Evolutionary conservation across 1,140 invertebrate genomes (phyloP), one percentile per base, ranked within the genome.

Genomic region (Tenebrio molitor): DNA sequence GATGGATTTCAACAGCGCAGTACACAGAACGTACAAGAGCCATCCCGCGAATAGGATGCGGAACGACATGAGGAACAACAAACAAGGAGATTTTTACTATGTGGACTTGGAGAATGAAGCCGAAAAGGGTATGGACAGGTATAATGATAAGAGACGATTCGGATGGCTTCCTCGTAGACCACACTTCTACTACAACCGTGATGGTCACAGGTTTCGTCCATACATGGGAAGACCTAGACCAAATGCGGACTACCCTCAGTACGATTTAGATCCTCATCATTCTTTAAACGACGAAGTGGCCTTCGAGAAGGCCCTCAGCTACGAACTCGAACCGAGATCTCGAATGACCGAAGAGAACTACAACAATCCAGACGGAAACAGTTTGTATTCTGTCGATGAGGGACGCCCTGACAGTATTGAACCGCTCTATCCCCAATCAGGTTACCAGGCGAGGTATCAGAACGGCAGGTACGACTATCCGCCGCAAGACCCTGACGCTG

Each of bases 361-460:
- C 14, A 66, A 66, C 15, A 42, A 66, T 25, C 64, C 64, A 25
- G 4, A 10, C 5, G 64, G 64, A 6, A 66, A 66, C 44, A 42
- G 12, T 44, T 29, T 66, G 1, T 41, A 66, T 23, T 41, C 64
- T 2, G 64, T 66, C 1, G 36, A 66, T 44, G 36, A 44, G 12
- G 64, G 64, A 42, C 36, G 21, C 4, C 36, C 36, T 3, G 64
- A 66, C 44, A 14, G 17, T 25, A 44, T 66, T 14, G 36, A 66
- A 19, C 7, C 62, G 1, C 14, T 44, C 23, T 14, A 66, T 12
- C 36, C 15, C 16, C 23, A 62, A 25, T 2, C 3, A n/a, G 4
- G 10, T 19, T 10, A 41, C 12, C 12, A 6, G 5, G 15, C 6
- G 1, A 50, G 44, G 42, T 1, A 7, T 17, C 36, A 39, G 12